A percentile compares a stretch with the other conserved stretches of the same genome.
Evolutionary conservation across 2,797 vertebrate genomes (phyloP).

Genomic region (Percopsis omiscomaycus): DNA sequence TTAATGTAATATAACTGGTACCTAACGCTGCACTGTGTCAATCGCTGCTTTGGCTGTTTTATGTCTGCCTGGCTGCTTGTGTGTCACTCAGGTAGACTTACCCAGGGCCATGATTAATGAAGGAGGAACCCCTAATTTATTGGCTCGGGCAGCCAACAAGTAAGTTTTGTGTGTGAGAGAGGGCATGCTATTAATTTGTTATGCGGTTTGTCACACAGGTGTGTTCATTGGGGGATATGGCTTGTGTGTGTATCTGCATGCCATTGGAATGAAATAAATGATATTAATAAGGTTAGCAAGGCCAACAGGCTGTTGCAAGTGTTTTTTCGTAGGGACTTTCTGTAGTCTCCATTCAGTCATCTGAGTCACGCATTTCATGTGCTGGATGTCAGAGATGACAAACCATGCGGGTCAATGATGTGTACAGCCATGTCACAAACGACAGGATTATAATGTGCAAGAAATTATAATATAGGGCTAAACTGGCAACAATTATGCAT

Average conservation of each 20-base stretch:
- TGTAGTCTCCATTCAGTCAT: too few relatives aligned
- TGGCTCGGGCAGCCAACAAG: constrained; percentile 40
- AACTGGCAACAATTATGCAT: too few relatives aligned
- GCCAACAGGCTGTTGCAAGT: too few relatives aligned
- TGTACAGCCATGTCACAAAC: too few relatives aligned
- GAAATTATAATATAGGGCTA: too few relatives aligned
- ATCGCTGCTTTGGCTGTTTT: constrained; percentile 33
- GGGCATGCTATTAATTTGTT: constrained; percentile 12
- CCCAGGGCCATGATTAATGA: constrained; percentile 68
- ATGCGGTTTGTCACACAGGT: too few relatives aligned
- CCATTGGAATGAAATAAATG: not conserved
- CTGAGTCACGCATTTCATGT: too few relatives aligned
- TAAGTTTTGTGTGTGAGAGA: constrained; percentile 25
- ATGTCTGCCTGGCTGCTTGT: constrained; percentile 6
- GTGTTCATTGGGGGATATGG: not conserved
- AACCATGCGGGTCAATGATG: too few relatives aligned
- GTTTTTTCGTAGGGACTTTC: too few relatives aligned
- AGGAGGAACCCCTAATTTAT: constrained; percentile 58
- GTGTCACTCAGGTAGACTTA: constrained; percentile 51
- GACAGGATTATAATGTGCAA: too few relatives aligned
- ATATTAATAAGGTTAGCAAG: too few relatives aligned
- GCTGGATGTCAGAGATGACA: too few relatives aligned
- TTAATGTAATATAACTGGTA: constrained; percentile 56
- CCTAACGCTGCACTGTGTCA: constrained; percentile 56
- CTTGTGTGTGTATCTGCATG: constrained; percentile 4